Evolutionary conservation across 2,888 invertebrate genomes (phyloP), one percentile per base, ranked within the genome.

Genomic region (Rotaria macrura): DNA sequence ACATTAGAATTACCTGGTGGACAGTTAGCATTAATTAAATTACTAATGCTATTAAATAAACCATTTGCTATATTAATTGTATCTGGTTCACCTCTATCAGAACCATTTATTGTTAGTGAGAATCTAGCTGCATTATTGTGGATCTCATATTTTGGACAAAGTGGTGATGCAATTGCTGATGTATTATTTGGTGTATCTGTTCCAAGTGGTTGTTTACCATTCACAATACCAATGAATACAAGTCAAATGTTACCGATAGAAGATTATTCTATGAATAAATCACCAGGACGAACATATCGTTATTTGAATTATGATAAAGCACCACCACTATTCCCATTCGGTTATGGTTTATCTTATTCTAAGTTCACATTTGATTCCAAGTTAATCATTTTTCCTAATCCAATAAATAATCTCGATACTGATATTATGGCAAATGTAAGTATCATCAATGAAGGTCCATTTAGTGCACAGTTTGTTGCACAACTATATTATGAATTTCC

Each of bases 271-370:
- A 79, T 79, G 79, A 79, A 25, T 43, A 79, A 79, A 79, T 79
- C 79, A 43, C 79, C 79, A 4, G 79, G 79, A 6, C 23, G 79
- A 79, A 79, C 79, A 14, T 79, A 79, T 43, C 79, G 79, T 25
- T 79, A 79, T 43, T 79, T 79, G 43, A 43, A 43, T 43, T 79
- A 79, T 43, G 14, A 23, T 10, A 79, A 79, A 79, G 79, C 79
- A 43, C 40, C 79, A n/a, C 87, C 88, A 57, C 43, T 85, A 40
- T 85, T 65, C 43, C 65, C 57, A 72, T 85, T 85, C 84, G 88
- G 88, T 47, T 88, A 86, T 47, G 88, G 88, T 55, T 87, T 88
- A 34, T 88, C 88, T n/a, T 88, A 88, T 85, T 79, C 87, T 17
- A 84, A 65, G 55, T 88, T 88, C 84, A 47, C 54, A 12, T 88